Base-by-base conservation (phyloP, 2,113 vertebrate species). In the Riparia riparia region DNA sequence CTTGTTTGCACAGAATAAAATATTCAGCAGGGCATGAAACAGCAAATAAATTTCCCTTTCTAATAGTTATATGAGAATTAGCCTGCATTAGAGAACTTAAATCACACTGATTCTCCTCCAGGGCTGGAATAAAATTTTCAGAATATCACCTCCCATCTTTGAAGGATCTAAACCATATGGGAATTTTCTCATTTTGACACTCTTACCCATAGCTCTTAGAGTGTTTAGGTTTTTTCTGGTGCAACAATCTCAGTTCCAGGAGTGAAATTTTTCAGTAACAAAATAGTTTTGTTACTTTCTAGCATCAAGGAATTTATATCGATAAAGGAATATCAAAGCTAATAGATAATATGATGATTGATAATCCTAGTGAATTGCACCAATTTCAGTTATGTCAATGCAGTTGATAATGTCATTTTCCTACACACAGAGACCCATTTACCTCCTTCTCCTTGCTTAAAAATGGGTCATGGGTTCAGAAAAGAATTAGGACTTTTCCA, bases 21-120 rank as follows among this genome's bases (percentile, higher is more conserved):
- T 89, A 68, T 56, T 81, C 89, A 92, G 19, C 51, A 56, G 56
- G 44, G 34, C 51, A 42, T 49, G 73, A 68, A 71, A 66, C 76
- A 95, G 89, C 93, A 95, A 89, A 64, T 73, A 78, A 64, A 70
- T 95, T 95, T 95, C 64, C n/a, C 83, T 93, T 92, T 92, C 77
- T 89, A 68, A 78, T 78, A 93, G 64, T 86, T 89, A 56, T 89
- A 66, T 24, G 69, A 72, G 91, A 89, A 89, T 95, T 95, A 96
- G 44, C 56, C 69, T 92, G 18, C 64, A 53, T 96, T 91, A 74
- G 68, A 78, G 68, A 91, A 26, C 32, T 95, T 92, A 92, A 93
- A 92, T 92, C 91, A 78, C 83, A 37, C 69, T 25, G 56, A 71
- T 92, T 93, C 80, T 95, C 83, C 82, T 96, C 51, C 89, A 81